A percentile compares a stretch with the other conserved stretches of the same genome.
These are phyloP conservation scores for Euwallacea fornicatus DNA, from an alignment of 1,140 invertebrate species.

Conservation along the genomic window DNA sequence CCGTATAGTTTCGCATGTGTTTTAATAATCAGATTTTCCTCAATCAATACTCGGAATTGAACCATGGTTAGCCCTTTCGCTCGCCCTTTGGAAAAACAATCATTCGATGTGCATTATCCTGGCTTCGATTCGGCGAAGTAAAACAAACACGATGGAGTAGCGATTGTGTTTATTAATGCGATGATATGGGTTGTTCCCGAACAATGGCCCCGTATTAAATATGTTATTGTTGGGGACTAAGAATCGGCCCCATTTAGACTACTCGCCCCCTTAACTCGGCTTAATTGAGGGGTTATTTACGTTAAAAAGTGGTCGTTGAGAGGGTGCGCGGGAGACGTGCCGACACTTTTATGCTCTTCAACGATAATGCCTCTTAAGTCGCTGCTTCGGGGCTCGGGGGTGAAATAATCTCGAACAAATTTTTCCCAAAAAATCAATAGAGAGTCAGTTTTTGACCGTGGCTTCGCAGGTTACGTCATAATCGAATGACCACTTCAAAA, in stretches of 20 bases:
- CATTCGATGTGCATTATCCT: constrained; percentile 15
- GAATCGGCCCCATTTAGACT: constrained; percentile 14
- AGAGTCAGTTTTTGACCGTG: too few relatives aligned
- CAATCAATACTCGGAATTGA: too few relatives aligned
- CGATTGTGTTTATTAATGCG: constrained; percentile 49
- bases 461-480: too few relatives aligned
- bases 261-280: constrained; percentile 19
- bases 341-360: constrained; percentile 20
- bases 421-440: too few relatives aligned
- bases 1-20: too few relatives aligned
- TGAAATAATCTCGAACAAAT: too few relatives aligned
- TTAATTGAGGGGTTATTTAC: constrained; percentile 30
- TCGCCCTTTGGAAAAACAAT: constrained; percentile 22
- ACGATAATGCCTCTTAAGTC: neutral
- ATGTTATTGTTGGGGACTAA: constrained; percentile 45
- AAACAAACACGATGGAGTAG: constrained; percentile 43
- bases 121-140: constrained; percentile 37
- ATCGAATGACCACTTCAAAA: too few relatives aligned
- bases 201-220: constrained; percentile 48
- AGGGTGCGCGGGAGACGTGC: neutral
- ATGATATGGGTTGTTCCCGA: constrained; percentile 48
- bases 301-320: constrained; percentile 15
- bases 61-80: neutral
- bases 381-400: neutral
- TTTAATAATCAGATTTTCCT: too few relatives aligned